Evolutionary conservation across 2,888 invertebrate species (phyloP), one percentile per base, ranked within the genome.

Genomic region (Ptychoptera albimana): DNA sequence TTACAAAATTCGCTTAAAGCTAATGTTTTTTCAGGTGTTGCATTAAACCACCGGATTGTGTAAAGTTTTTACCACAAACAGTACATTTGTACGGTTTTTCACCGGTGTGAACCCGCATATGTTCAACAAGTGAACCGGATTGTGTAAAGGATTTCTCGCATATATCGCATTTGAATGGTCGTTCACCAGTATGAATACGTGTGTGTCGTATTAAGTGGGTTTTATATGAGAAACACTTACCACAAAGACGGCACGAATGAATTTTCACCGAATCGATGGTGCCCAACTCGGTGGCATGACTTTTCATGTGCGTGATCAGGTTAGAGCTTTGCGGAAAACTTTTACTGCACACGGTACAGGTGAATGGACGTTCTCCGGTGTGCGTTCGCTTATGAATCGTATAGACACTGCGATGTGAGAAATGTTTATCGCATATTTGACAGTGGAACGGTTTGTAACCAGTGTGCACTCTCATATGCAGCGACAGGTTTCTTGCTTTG

Each of bases 361-460:
- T 69, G 51, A 66, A 72, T 0, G 73, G 73, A 6, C 71, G 60
- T 49, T 73, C 73, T 0, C 71, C 71, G 0, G 71, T 71, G 42
- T 73, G 73, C 0, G 69, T 70, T 2, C 71, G 54, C 23, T 71
- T 55, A 46, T 60, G 60, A 49, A 69, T 70, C 45, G 65, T 70
- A 11, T 70, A 50, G 0, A 31, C 40, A 32, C 31, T 31, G 31
- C 40, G 31, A 10, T 40, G 40, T 10, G 40, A 40, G 31, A 40
- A 40, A 11, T 31, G 31, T 40, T 40, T 40, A 7, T 32, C 40
- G 32, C 40, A 40, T 14, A 40, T 40, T 32, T 40, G 14, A 34
- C 40, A 40, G 32, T 40, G 40, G 8, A 40, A 40, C 5, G 40
- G 40, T 32, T 40, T 40, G 10, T 46, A 23, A 4, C 41, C 44